Percentiles rank a stretch among this genome's conserved stretches.
phyloP scores from a whole-genome alignment of 2,797 vertebrate species.

The Betta splendens region DNA sequence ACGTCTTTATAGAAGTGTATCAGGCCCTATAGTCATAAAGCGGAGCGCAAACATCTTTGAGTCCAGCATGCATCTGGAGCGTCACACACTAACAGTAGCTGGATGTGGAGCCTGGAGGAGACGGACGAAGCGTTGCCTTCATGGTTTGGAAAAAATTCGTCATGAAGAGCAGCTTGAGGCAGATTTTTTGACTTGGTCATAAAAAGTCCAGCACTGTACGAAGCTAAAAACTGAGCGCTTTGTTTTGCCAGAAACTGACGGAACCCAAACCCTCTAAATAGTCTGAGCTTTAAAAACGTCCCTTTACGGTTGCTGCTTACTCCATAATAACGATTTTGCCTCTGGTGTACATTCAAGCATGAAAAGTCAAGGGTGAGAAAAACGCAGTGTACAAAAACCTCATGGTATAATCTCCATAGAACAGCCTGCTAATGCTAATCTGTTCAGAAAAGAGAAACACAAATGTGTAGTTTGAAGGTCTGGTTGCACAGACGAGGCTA shows the following conservation, averaged over 20 bases:
- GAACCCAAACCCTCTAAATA: constrained; percentile 25
- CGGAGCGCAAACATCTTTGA: constrained; percentile 1
- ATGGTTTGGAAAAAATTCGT: constrained; percentile 1
- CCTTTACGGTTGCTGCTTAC: constrained; percentile 58
- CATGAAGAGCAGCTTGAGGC: constrained; percentile 49
- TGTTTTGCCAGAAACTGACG: constrained; percentile 36
- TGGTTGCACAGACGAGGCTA: too few species aligned
- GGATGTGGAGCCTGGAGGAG: constrained; percentile 27
- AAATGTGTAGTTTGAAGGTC: constrained; percentile 48
- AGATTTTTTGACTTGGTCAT: constrained; percentile 42
- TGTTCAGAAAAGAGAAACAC: constrained; percentile 29
- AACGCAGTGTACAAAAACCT: constrained; percentile 16
- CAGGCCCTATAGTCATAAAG: constrained; percentile 55
- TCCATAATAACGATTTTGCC: constrained; percentile 29
- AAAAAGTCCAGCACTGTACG: constrained; percentile 43
- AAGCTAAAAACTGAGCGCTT: constrained; percentile 31
- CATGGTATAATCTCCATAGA: constrained; percentile 21
- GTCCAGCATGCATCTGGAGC: constrained; percentile 55
- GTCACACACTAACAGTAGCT: constrained; percentile 23
- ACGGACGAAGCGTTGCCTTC: constrained; percentile 27
- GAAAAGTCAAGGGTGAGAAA: constrained; percentile 42
- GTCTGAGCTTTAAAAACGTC: constrained; percentile 59
- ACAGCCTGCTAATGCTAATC: constrained; percentile 20
- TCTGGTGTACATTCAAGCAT: constrained; percentile 69
- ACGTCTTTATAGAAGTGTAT: constrained; percentile 24